Base-by-base conservation (phyloP, 2,888 invertebrate genomes). In the Brachyptera putata region DNA sequence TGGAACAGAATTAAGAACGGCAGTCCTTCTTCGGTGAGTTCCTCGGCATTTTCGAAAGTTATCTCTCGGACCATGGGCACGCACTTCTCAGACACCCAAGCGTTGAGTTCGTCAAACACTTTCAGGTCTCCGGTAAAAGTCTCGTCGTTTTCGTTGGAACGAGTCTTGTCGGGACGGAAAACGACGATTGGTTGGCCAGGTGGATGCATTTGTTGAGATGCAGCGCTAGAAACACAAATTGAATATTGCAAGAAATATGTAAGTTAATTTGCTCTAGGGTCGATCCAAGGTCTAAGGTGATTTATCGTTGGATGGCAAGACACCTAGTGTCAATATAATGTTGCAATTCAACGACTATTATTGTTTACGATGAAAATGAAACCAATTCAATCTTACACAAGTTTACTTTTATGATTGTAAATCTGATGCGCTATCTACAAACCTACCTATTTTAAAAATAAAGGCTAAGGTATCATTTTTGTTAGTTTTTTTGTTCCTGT, bases 1-100 rank as follows among this genome's bases (percentile, higher is more conserved):
- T 99, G 94, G 79, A 99, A 99, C 41, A 99, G 78, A 67, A 99
- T 98, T 36, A 99, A 81, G 80, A 99, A 99, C 3, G 99, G 99
- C 69, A 99, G 76, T 30, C 98, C 98, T 77, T 99, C 99, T 75
- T 98, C 98, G 0, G 98, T 98, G 22, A 98, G 77, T 75, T 98
- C 98, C 77, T 99, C 99, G 1, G 99, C 99, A 80, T 99, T 99
- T 76, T 98, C 97, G 76, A 99, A 99, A 0, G 98, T 99, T 62
- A 99, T 99, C 76, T 99, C 98, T 58, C 99, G 82, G 0, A 99
- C 98, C 13, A 98, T 77, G 0, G 99, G 97, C 37, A 98, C 91
- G 74, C 99, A 99, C 71, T 92, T 93, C 67, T 94, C 90, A 63
- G 89, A 85, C 0, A 89, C 82, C 98, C 98, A 98, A 62, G 84